Conservation (phyloP, 1,140 invertebrate genomes). For the Drosophila ogumai region DNA sequence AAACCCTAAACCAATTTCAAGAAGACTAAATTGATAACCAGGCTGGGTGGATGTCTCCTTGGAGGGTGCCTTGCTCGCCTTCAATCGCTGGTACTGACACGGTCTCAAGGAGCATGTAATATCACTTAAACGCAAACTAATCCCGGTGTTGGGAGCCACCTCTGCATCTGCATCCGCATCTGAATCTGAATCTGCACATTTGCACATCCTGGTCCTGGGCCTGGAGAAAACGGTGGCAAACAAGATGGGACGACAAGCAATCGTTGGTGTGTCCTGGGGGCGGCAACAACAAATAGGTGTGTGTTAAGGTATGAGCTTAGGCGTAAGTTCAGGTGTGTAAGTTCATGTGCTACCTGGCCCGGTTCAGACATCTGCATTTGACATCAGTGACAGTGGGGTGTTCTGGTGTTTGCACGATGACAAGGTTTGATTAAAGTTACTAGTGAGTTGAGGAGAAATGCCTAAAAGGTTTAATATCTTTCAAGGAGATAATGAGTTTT, state of each 20-base stretch:
- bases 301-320: slow-evolving; percentile 7
- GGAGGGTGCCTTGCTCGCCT: slow-evolving; percentile 1
- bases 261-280: background rate
- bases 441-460: background rate
- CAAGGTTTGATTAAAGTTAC: background rate
- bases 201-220: background rate
- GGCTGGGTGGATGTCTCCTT: background rate
- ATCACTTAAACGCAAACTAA: slow-evolving; percentile 68
- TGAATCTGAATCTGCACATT: slow-evolving; percentile 23
- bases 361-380: slow-evolving; percentile 6
- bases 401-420: background rate
- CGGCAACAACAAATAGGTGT: slow-evolving; percentile 4
- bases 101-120: slow-evolving; percentile 62
- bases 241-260: background rate
- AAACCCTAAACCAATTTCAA: background rate
- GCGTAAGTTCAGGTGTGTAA: background rate
- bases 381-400: slow-evolving; percentile 8
- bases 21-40: slow-evolving; percentile 2
- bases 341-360: slow-evolving; percentile 8
- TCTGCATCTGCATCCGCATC: slow-evolving; percentile 8
- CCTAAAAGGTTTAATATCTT: too few relatives aligned
- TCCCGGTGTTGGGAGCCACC: slow-evolving; percentile 36
- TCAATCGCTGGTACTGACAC: slow-evolving; percentile 12
- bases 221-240: slow-evolving; percentile 29
- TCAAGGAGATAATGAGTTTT: background rate